A percentile compares a stretch with the other conserved stretches of the same genome.
Conservation (phyloP, 53 echinoderm and acorn worm genomes). For the Echinarachnius parma region DNA sequence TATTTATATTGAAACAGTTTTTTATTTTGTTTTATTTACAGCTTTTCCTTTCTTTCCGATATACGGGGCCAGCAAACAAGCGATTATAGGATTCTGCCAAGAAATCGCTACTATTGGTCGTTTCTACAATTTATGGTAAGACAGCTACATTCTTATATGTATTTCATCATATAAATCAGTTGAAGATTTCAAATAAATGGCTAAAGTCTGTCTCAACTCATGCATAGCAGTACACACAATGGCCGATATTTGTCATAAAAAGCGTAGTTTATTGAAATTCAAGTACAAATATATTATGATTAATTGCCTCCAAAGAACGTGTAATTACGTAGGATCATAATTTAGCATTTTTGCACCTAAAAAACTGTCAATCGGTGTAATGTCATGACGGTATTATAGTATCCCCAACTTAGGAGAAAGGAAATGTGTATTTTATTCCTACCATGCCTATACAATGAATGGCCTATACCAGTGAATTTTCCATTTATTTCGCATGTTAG, state of each 20-base stretch:
- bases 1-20: neutral
- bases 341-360: no score
- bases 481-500: no score
- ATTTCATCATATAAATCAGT: no score
- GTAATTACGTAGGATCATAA: no score
- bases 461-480: neutral
- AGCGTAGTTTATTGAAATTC: neutral
- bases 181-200: no score
- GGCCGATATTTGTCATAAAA: no score
- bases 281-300: neutral
- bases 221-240: no score
- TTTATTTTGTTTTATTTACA: neutral
- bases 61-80: slow-evolving; percentile 32
- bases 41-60: slow-evolving; percentile 30
- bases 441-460: neutral
- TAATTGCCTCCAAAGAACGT: no score
- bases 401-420: neutral
- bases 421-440: neutral
- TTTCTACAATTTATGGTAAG: slow-evolving; percentile 35
- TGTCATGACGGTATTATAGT: neutral
- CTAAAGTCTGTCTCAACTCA: no score
- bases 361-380: no score
- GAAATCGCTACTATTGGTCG: slow-evolving; percentile 15
- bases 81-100: slow-evolving; percentile 28
- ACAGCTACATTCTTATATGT: no score